Base-by-base conservation (phyloP, 1,140 invertebrate genomes). In the Conus betulinus region DNA sequence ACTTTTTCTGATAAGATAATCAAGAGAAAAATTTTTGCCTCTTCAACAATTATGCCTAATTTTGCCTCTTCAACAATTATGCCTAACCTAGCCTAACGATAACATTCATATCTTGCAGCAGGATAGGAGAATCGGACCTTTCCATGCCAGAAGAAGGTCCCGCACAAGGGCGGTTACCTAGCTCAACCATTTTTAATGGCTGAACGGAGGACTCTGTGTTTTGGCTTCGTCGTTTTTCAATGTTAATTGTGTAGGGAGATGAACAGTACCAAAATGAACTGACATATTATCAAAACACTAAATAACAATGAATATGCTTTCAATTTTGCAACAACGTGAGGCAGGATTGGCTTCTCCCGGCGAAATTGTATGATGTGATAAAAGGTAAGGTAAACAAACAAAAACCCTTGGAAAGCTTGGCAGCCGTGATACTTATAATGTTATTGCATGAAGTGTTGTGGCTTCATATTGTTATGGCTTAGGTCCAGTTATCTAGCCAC, bases 331-430 rank as follows among this genome's bases (percentile, higher is more conserved):
- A 81, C 71, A 84, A 79, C 88, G 91, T 63, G 81, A 87, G 53
- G 84, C 87, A 84, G 91, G 91, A 6, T 88, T 90, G 39, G 87
- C 67, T 51, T 84, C 82, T 20, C 91, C n/a, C 85, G 55, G 55
- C 89, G 20, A 90, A 89, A 79, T 55, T 92, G 20, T 92, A 87
- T 76, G 87, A 92, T 88, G 86, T 85, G 55, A 90, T 90, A 17
- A 91, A 89, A 90, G 90, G 90, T 91, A 71, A 79, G 17, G 39
- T 39, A 39, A 39, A 39, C 39, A 39, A 39, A 39, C 39, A 39
- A 39, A 39, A 39, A 39, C 39, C 39, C 39, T 39, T 39, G 39
- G 53, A n/a, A 79, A 60, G 20, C 8, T 20, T 7, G 25, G 25
- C 81, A 27, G 55, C 20, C 15, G 71, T 17, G 23, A 83, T 39